A percentile compares a stretch with the other conserved stretches of the same genome.
Evolutionary conservation across 2,113 vertebrate genomes (phyloP).

Genomic region (Astur gentilis): DNA sequence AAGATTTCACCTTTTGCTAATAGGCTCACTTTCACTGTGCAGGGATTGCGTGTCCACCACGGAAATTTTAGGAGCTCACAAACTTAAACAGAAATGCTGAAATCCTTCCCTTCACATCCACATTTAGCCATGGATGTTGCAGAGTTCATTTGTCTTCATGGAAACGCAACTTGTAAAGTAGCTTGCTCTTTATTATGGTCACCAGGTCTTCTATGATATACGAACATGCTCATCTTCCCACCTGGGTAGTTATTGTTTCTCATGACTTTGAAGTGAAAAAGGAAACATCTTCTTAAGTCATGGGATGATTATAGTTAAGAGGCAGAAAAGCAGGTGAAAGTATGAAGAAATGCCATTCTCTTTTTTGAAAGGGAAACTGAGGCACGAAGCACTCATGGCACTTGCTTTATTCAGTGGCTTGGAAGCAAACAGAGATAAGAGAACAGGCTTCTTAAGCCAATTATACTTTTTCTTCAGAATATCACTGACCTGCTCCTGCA

Average conservation of each 20-base stretch:
- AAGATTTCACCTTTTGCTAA: background rate
- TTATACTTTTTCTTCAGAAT: background rate
- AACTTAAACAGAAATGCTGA: background rate
- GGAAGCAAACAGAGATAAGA: background rate
- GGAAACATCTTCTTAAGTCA: background rate
- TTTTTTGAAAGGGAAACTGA: background rate
- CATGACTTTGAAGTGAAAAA: background rate
- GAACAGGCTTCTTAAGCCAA: background rate
- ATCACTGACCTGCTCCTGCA: background rate
- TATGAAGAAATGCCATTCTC: background rate
- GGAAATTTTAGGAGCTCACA: background rate
- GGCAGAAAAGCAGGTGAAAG: background rate
- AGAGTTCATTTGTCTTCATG: background rate
- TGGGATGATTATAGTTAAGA: background rate
- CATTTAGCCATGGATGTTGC: background rate
- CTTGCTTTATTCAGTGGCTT: background rate
- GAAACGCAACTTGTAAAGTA: background rate
- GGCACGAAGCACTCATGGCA: background rate
- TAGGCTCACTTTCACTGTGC: background rate
- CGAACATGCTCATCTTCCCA: background rate
- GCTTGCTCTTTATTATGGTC: background rate
- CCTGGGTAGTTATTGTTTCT: background rate
- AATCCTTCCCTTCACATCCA: background rate
- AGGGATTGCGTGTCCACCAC: background rate
- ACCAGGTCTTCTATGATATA: background rate